Evolutionary conservation across 37 sponge, comb jelly and placozoan genomes (phyloP).

Genomic region (Bolinopsis microptera): DNA sequence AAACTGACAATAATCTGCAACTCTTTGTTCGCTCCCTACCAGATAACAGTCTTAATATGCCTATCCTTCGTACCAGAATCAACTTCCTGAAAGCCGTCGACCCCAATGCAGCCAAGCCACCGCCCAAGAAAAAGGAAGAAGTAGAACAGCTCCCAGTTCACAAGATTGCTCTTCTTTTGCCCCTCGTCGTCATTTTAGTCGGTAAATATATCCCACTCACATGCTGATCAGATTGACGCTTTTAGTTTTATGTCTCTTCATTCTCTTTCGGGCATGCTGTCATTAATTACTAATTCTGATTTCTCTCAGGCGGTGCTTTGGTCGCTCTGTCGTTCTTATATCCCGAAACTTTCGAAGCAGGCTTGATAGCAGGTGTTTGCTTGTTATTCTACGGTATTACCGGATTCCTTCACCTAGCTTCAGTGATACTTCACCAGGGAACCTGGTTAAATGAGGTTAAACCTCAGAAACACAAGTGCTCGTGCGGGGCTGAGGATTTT

Average conservation of each 20-base stretch:
- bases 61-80: background rate
- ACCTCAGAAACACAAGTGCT: too few species aligned
- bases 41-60: background rate
- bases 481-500: too few species aligned
- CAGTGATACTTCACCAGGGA: background rate
- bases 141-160: background rate
- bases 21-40: too few species aligned
- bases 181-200: background rate
- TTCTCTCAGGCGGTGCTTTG: background rate
- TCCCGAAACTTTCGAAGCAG: background rate
- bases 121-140: background rate
- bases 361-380: background rate
- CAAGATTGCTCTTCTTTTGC: background rate
- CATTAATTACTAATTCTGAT: background rate
- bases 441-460: background rate
- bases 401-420: background rate
- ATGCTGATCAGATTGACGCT: background rate
- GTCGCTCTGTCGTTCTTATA: background rate
- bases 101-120: background rate
- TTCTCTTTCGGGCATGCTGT: too few species aligned
- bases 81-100: background rate
- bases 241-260: too few species aligned
- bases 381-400: background rate
- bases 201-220: background rate
- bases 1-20: too few species aligned